Evolutionary conservation across 2,888 invertebrate species (phyloP).

Genomic region (Thyatira batis): DNA sequence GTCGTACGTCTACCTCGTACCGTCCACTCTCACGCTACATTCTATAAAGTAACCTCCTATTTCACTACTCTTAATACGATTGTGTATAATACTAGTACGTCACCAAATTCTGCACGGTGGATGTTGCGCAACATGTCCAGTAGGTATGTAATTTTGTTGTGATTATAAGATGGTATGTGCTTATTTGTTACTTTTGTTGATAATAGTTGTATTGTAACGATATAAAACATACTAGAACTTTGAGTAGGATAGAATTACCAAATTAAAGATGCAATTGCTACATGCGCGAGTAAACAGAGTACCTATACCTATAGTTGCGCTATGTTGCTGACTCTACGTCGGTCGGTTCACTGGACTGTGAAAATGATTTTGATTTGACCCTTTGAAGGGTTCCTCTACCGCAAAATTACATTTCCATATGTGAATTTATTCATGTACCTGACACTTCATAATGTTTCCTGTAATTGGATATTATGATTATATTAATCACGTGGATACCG

Average conservation of each 20-base stretch:
- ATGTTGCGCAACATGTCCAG: too few species aligned
- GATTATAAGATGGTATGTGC: background rate
- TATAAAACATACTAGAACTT: too few species aligned
- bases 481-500: background rate
- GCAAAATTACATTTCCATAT: constrained; percentile 81
- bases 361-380: constrained; percentile 82
- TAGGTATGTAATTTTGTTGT: background rate
- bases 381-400: constrained; percentile 76
- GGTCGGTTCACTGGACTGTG: constrained; percentile 76
- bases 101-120: background rate
- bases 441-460: constrained; percentile 44
- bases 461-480: constrained; percentile 30
- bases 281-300: constrained; percentile 6
- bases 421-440: constrained; percentile 60
- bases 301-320: constrained; percentile 6
- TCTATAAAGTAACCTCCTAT: constrained; percentile 45
- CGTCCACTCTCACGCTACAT: constrained; percentile 44
- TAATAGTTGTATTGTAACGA: too few species aligned
- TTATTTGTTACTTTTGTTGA: background rate
- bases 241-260: background rate
- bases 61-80: constrained; percentile 49
- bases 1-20: constrained; percentile 59
- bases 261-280: background rate
- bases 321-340: constrained; percentile 47
- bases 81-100: constrained; percentile 24